phyloP scores from a whole-genome alignment of 2,113 vertebrate genomes.

The Bombycilla garrulus region DNA sequence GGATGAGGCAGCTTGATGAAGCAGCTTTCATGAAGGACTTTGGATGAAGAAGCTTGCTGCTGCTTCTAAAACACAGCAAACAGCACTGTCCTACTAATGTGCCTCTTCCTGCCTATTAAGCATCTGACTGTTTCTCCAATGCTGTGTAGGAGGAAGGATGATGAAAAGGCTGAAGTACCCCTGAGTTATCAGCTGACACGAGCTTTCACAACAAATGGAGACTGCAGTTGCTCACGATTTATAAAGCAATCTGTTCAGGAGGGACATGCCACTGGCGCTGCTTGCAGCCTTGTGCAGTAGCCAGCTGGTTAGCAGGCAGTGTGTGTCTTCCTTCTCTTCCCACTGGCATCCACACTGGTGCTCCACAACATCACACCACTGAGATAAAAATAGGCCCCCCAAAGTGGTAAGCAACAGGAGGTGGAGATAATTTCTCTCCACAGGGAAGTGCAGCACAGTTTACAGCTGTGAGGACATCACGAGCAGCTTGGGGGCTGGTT shows the following conservation, averaged over 20 bases:
- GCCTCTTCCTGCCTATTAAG: neutral
- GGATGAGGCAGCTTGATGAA: neutral
- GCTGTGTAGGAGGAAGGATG: neutral
- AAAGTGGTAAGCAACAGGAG: neutral
- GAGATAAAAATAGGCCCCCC: neutral
- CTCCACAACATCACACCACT: neutral
- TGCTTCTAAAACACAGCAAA: neutral
- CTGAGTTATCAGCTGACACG: accelerated
- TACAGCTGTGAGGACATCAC: accelerated
- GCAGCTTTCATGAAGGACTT: too few species aligned
- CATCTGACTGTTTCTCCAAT: neutral
- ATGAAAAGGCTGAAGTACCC: neutral
- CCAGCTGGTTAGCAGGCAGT: neutral
- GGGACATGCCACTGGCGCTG: accelerated
- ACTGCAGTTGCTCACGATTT: neutral
- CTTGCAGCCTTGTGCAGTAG: neutral
- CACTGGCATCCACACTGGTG: neutral
- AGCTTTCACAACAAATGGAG: neutral
- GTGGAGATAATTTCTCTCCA: neutral
- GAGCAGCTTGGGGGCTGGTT: neutral
- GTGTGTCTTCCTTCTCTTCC: neutral
- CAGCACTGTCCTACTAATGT: neutral
- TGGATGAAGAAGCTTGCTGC: neutral
- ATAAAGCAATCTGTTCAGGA: neutral
- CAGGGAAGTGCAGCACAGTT: neutral